Evolutionary conservation across 1,140 invertebrate genomes (phyloP).

Genomic region (Rhynchophorus ferrugineus): DNA sequence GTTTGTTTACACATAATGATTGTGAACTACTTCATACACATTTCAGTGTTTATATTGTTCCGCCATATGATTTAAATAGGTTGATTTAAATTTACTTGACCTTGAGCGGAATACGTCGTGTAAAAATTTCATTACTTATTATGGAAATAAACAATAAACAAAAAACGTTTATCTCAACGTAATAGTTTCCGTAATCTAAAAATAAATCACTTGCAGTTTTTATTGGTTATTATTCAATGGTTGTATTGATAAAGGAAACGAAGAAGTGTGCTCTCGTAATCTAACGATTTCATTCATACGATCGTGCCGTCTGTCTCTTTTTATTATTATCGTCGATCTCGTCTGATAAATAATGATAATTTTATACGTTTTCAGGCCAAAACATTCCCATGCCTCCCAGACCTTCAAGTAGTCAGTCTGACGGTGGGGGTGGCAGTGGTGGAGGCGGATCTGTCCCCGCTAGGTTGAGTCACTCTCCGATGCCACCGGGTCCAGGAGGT

Average conservation of each 20-base stretch:
- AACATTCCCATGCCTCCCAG: constrained; percentile 87
- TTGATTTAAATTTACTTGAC: constrained; percentile 9
- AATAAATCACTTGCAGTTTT: constrained; percentile 8
- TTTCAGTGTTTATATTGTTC: constrained; percentile 5
- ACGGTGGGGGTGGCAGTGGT: constrained; percentile 61
- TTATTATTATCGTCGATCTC: no score
- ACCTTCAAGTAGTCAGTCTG: constrained; percentile 82
- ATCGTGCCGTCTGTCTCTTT: no score
- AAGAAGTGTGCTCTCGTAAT: background rate
- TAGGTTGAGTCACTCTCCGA: constrained; percentile 66
- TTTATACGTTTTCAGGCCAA: constrained; percentile 73
- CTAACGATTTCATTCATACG: constrained; percentile 6
- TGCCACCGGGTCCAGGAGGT: constrained; percentile 57
- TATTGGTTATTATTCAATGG: background rate
- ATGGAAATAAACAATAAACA: constrained; percentile 10
- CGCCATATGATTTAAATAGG: constrained; percentile 11
- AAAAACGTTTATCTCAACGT: constrained; percentile 10
- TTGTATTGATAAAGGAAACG: background rate
- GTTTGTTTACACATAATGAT: background rate
- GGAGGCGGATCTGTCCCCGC: constrained; percentile 44
- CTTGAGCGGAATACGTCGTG: constrained; percentile 8
- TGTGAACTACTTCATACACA: background rate
- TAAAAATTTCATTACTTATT: constrained; percentile 8
- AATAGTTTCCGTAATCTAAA: constrained; percentile 15
- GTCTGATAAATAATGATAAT: no score